Percentiles rank a stretch among this genome's conserved stretches.
Evolutionary conservation across 1,140 invertebrate species (phyloP).

Genomic region (Galendromus occidentalis): DNA sequence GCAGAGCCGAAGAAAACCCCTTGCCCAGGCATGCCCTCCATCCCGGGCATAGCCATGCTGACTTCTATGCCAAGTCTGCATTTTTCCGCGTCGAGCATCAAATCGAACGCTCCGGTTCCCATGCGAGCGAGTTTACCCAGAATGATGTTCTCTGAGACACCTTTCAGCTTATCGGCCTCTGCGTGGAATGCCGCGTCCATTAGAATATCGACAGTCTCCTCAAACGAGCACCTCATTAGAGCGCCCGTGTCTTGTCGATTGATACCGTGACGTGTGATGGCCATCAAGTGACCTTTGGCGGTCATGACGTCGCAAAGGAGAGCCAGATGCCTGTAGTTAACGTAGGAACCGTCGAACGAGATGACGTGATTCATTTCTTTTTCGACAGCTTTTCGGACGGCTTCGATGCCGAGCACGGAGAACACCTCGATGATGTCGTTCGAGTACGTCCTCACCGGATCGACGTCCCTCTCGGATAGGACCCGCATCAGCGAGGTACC

Average conservation of each 20-base stretch:
- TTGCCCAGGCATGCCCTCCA: slow-evolving; percentile 33
- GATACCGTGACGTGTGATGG: slow-evolving; percentile 98
- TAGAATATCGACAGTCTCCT: slow-evolving; percentile 54
- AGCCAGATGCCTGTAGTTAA: slow-evolving; percentile 97
- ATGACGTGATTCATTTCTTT: slow-evolving; percentile 99
- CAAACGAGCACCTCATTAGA: slow-evolving; percentile 54
- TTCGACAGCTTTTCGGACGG: slow-evolving; percentile 95
- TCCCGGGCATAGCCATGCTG: slow-evolving; percentile 46
- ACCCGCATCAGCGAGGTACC: slow-evolving; percentile 96
- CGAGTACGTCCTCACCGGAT: slow-evolving; percentile 85
- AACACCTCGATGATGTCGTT: slow-evolving; percentile 99
- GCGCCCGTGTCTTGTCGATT: slow-evolving; percentile 98
- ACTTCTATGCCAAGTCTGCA: slow-evolving; percentile 97
- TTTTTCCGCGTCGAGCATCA: slow-evolving; percentile 91
- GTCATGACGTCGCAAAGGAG: slow-evolving; percentile 99
- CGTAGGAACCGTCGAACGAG: slow-evolving; percentile 97
- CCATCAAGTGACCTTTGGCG: slow-evolving; percentile 98
- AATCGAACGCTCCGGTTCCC: slow-evolving; percentile 85
- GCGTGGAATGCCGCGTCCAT: slow-evolving; percentile 95
- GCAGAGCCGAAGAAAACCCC: slow-evolving; percentile 74
- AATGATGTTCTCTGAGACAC: slow-evolving; percentile 98
- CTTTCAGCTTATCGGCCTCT: slow-evolving; percentile 92
- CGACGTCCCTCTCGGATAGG: slow-evolving; percentile 84
- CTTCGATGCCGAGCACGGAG: slow-evolving; percentile 86
- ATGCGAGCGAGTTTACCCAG: slow-evolving; percentile 92